phyloP scores from a whole-genome alignment of 2,113 vertebrate species.

The Lophius piscatorius region DNA sequence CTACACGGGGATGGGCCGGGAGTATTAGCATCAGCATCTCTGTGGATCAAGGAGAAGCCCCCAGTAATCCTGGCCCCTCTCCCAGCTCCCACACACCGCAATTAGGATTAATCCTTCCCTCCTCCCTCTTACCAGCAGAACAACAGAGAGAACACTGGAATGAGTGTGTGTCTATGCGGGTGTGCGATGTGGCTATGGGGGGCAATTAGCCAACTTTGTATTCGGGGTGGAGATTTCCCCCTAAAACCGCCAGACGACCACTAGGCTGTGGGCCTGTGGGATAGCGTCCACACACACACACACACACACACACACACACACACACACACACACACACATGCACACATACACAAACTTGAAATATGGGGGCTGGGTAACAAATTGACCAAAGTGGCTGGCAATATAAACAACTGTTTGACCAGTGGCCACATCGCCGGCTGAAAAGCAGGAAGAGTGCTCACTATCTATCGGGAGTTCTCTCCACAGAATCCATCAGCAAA shows the following conservation, averaged over 20 bases:
- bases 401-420: slow-evolving; percentile 73
- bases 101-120: slow-evolving; percentile 76
- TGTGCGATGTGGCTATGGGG: slow-evolving; percentile 50
- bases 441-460: slow-evolving; percentile 42
- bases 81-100: slow-evolving; percentile 73
- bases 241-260: slow-evolving; percentile 67
- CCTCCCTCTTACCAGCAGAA: slow-evolving; percentile 56
- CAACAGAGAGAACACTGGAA: slow-evolving; percentile 45
- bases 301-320: background rate
- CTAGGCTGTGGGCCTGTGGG: slow-evolving; percentile 60
- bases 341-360: slow-evolving; percentile 39
- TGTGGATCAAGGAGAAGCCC: slow-evolving; percentile 75
- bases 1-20: slow-evolving; percentile 61
- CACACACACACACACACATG: slow-evolving; percentile 14
- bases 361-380: slow-evolving; percentile 66
- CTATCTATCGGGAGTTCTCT: slow-evolving; percentile 49
- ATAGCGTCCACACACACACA: slow-evolving; percentile 16
- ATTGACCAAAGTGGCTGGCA: slow-evolving; percentile 64
- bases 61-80: slow-evolving; percentile 77
- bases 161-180: slow-evolving; percentile 27
- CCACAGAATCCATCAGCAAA: slow-evolving; percentile 20
- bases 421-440: slow-evolving; percentile 62
- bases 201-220: slow-evolving; percentile 75
- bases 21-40: slow-evolving; percentile 77
- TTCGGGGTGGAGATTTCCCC: slow-evolving; percentile 57